Conservation (phyloP, 1,140 invertebrate genomes). For the Euwallacea fornicatus region DNA sequence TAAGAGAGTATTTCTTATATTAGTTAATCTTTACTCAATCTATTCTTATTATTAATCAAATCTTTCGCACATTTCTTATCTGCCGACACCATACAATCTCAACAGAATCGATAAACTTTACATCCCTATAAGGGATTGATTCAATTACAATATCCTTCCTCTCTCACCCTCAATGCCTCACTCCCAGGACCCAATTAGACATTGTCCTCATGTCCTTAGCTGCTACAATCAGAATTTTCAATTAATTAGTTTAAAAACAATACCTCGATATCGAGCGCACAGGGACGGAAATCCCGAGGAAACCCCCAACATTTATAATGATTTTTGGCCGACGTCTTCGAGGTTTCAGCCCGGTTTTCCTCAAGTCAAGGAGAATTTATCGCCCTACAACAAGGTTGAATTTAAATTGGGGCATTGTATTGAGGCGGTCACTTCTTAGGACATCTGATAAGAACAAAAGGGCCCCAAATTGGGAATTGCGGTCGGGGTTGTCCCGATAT, state of each 20-base stretch:
- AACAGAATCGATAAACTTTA: too few species aligned
- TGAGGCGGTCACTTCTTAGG: constrained; percentile 29
- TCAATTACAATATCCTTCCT: constrained; percentile 28
- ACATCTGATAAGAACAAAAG: constrained; percentile 30
- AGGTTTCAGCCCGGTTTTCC: neutral
- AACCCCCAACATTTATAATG: neutral
- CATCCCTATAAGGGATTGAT: neutral
- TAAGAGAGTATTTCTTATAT: too few species aligned
- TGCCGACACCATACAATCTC: constrained; percentile 18
- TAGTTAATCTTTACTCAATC: too few species aligned
- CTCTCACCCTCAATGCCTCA: constrained; percentile 17
- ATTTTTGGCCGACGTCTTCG: neutral
- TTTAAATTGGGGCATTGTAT: constrained; percentile 35
- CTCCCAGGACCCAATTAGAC: constrained; percentile 29
- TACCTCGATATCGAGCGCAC: constrained; percentile 9
- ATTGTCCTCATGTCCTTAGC: constrained; percentile 29
- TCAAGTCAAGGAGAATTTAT: constrained; percentile 25
- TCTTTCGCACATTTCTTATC: too few species aligned
- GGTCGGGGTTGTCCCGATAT: constrained; percentile 28
- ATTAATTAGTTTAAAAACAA: constrained; percentile 38
- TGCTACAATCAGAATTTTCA: constrained; percentile 23
- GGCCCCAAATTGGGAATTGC: constrained; percentile 14
- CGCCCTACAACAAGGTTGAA: constrained; percentile 12
- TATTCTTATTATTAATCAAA: too few species aligned
- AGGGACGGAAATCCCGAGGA: neutral